Conservation (phyloP, 2,797 vertebrate genomes). For the Numenius phaeopus region DNA sequence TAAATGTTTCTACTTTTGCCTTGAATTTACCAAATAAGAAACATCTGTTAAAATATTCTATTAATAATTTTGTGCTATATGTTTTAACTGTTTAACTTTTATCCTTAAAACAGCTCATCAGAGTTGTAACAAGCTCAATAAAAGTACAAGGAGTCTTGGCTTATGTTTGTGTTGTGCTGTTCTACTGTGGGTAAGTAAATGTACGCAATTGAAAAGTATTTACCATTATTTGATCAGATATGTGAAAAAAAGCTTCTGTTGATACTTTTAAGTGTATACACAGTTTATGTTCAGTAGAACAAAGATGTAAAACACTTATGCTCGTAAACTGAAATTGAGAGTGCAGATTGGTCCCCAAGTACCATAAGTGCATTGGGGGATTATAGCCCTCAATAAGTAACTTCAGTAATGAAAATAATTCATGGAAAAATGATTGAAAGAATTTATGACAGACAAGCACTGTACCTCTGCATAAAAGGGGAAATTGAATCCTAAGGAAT, state of each 20-base stretch:
- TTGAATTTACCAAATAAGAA: background rate
- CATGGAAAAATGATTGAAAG: background rate
- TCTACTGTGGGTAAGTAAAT: constrained; percentile 93
- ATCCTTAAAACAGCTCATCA: constrained; percentile 85
- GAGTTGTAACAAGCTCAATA: constrained; percentile 94
- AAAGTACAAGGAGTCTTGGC: constrained; percentile 95
- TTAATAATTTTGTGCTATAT: background rate
- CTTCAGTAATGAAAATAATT: background rate
- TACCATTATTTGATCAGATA: background rate
- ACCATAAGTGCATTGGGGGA: background rate
- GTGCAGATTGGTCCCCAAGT: background rate
- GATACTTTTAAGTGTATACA: background rate
- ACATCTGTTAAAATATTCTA: background rate
- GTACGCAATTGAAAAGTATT: background rate
- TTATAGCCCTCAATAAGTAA: background rate
- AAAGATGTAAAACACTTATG: background rate
- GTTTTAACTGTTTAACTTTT: background rate
- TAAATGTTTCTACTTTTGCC: background rate
- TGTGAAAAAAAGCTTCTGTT: background rate
- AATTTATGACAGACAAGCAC: background rate
- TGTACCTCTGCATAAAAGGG: background rate
- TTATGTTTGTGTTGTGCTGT: constrained; percentile 90
- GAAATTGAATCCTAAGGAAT: background rate
- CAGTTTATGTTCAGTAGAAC: background rate
- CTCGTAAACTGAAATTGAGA: background rate